Evolutionary conservation across 2,797 vertebrate species (phyloP), one percentile per base, ranked within the genome.

Genomic region (Triplophysa bombifrons): DNA sequence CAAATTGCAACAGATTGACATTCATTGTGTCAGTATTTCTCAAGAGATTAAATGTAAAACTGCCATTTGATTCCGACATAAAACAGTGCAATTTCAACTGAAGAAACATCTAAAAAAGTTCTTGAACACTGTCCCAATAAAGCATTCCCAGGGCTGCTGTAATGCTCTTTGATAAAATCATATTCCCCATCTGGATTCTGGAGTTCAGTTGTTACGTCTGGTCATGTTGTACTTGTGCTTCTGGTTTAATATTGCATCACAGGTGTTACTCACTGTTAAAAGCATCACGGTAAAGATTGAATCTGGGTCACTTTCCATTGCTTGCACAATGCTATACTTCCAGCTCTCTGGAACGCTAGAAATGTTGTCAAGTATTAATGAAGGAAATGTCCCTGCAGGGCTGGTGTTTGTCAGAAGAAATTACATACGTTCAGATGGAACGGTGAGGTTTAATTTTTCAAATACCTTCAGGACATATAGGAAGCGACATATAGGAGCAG

Each of bases 341-440:
- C 85, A 87, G 83, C 41, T 85, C 88, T 85, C 86, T 83, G 89
- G 90, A 87, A 91, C 67, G 87, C 83, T 85, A 87, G 88, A 87
- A 88, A 90, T 85, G 86, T 92, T 91, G 91, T 93, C 89, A 93
- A 93, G 91, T 93, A 93, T 94, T 93, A 93, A 94, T 94, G 92
- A 94, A 91, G 90, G 82, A 88, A 92, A 88, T 53, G 86, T 92
- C 91, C 91, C 90, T 86, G 82, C 82, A 88, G 87, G 90, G 84
- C 83, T 84, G 78, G 84, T 91, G 92, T 93, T 93, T 93, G 92
- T 93, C 91, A 91, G 90, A 92, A 87, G 88, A 91, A 93, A 93
- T 92, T 90, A 93, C 89, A 91, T 91, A 93, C 88, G 88, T 93
- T 89, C 89, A 89, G 86, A 89, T 77, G 86, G 87, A 93, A 92